Evolutionary conservation across 1,140 invertebrate species (phyloP).

Genomic region (Drosophila elegans): DNA sequence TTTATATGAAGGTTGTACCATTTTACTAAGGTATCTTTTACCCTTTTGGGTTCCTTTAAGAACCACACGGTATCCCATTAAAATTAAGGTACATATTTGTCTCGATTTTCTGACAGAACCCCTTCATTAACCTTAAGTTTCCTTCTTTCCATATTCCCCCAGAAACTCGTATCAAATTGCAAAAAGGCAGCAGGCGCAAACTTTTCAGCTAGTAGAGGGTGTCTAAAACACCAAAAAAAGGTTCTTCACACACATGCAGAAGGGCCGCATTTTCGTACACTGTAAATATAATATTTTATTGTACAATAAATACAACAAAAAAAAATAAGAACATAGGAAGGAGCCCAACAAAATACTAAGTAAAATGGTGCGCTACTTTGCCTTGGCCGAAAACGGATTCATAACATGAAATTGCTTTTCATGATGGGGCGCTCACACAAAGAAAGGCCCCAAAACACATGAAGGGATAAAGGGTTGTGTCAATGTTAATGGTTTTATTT

Average conservation of each 20-base stretch:
- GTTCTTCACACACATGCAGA: constrained; percentile 34
- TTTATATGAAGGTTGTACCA: no score
- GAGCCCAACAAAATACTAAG: constrained; percentile 34
- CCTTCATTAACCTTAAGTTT: constrained; percentile 19
- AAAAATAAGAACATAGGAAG: background rate
- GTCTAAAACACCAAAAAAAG: constrained; percentile 36
- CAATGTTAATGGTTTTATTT: constrained; percentile 68
- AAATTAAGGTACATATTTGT: background rate
- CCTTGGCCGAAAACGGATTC: constrained; percentile 78
- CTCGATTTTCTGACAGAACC: background rate
- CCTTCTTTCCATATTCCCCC: constrained; percentile 1
- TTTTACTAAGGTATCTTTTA: no score
- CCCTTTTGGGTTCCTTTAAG: no score
- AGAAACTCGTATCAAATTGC: constrained; percentile 30
- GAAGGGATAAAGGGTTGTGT: constrained; percentile 43
- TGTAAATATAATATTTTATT: constrained; percentile 84
- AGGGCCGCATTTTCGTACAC: constrained; percentile 61
- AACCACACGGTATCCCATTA: background rate
- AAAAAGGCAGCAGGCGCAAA: constrained; percentile 15
- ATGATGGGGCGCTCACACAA: constrained; percentile 59
- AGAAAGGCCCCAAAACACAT: constrained; percentile 35
- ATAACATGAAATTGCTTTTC: constrained; percentile 82
- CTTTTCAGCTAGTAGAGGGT: constrained; percentile 61
- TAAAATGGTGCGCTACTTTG: constrained; percentile 60
- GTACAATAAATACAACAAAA: constrained; percentile 70